Base-by-base conservation (phyloP, 1,140 invertebrate genomes). In the Musca vetustissima region DNA sequence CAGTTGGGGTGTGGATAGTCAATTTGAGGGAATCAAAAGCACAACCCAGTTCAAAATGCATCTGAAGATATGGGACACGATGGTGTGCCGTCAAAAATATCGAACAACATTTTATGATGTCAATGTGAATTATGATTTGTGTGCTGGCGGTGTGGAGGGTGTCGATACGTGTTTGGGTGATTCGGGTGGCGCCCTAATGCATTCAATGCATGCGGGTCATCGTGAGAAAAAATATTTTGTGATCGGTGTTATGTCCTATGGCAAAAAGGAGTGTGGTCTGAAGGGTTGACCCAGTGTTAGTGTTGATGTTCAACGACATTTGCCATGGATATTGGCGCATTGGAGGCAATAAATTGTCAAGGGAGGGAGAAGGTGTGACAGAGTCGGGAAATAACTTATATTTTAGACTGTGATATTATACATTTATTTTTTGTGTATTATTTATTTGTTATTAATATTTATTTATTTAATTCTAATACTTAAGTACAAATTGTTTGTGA, bases 1-100 rank as follows among this genome's bases (percentile, higher is more conserved):
- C 7, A 93, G 93, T 15, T 95, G 93, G 93, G 93, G 93, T 7
- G 88, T 86, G 75, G 91, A 90, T 8, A 89, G 92, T 79, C 84
- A 75, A 22, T 83, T 83, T 73, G 84, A 85, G 36, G 66, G 71
- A 1, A 8, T 28, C 8, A 8, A 4, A 8, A 89, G 87, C 14
- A 77, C 57, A 1, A 21, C 24, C 1, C 78, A 79, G 48, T 52
- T 76, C 4, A 78, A 78, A 53, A 73, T 74, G 7, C 69, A 66
- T 7, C 76, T 79, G 1, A 43, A 67, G 50, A 72, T 74, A 1
- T 76, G 74, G 77, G 74, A 64, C 13, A 52, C 47, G 21, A 11
- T 15, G 9, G 24, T 25, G n/a, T 69, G 68, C 22, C 9, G 28
- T 7, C 28, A 24, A 13, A 64, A 22, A 9, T 69, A 69, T 36